These are phyloP conservation scores for Ashinkailepas kermadecensis DNA, from an alignment of 2,888 invertebrate genomes.

Conservation along the genomic window DNA sequence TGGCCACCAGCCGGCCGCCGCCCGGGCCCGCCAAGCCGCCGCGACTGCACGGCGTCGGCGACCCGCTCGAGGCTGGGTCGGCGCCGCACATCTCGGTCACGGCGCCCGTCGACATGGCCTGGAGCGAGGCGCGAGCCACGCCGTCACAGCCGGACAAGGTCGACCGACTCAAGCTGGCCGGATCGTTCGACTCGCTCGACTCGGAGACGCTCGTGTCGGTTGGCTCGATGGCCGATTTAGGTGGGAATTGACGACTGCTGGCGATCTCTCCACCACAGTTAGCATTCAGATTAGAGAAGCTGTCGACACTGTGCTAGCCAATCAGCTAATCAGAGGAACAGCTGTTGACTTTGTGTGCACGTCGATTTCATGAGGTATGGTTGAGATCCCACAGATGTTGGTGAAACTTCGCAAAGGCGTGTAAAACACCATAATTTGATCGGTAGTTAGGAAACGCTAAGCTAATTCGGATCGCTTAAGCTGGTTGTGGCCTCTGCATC, in stretches of 20 bases:
- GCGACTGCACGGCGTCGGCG: constrained; percentile 9
- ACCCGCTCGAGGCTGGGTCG: neutral
- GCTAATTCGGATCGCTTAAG: too few species aligned
- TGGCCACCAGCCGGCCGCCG: constrained; percentile 1
- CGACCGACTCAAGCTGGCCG: constrained; percentile 1
- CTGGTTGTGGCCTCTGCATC: too few species aligned
- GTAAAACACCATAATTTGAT: too few species aligned
- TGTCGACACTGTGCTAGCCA: too few species aligned
- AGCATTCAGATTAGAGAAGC: too few species aligned
- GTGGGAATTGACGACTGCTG: neutral
- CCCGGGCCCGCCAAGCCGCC: neutral
- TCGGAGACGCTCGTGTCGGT: constrained; percentile 1
- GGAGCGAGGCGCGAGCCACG: neutral
- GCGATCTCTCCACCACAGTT: too few species aligned
- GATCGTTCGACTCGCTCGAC: constrained; percentile 12
- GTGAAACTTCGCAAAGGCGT: too few species aligned
- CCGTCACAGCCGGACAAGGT: neutral
- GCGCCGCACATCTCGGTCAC: neutral
- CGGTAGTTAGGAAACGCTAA: too few species aligned
- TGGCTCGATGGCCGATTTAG: neutral
- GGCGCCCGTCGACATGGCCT: neutral
- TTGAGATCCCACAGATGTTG: too few species aligned
- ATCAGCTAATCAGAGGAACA: too few species aligned
- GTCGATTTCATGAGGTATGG: too few species aligned
- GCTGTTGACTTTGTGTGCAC: too few species aligned